Evolutionary conservation across 2,888 invertebrate genomes (phyloP).

Genomic region (Drosophila limbata): DNA sequence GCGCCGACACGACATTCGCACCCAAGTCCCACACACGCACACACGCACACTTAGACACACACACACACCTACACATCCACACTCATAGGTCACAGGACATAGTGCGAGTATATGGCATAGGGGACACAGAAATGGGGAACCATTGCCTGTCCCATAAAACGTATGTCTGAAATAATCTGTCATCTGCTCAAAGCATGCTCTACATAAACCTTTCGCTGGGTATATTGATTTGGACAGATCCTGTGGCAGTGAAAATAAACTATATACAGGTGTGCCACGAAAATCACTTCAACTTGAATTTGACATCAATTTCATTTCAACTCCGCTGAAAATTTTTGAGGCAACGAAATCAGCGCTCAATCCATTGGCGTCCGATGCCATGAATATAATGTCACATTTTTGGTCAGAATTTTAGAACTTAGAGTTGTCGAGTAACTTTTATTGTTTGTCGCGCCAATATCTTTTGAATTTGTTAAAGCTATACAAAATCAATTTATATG

Average conservation of each 20-base stretch:
- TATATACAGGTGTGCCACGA: too few relatives aligned
- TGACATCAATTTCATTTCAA: too few relatives aligned
- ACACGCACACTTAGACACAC: background rate
- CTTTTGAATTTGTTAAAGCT: too few relatives aligned
- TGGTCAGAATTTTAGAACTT: too few relatives aligned
- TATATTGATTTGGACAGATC: background rate
- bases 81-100: slow-evolving; percentile 31
- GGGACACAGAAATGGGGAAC: slow-evolving; percentile 8
- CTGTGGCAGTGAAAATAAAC: background rate
- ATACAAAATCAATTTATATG: too few relatives aligned
- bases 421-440: too few relatives aligned
- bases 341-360: too few relatives aligned
- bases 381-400: too few relatives aligned
- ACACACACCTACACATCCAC: background rate
- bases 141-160: slow-evolving; percentile 12
- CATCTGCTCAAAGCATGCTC: slow-evolving; percentile 30
- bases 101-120: slow-evolving; percentile 1
- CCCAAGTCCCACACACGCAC: slow-evolving; percentile 32
- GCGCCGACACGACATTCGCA: slow-evolving; percentile 33
- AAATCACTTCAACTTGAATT: too few relatives aligned
- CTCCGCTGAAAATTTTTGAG: too few relatives aligned
- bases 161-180: slow-evolving; percentile 38
- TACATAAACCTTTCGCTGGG: background rate
- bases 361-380: too few relatives aligned
- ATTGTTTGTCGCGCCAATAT: too few relatives aligned